Conservation (phyloP, 2,113 vertebrate genomes). For the Illadopsis cleaveri region DNA sequence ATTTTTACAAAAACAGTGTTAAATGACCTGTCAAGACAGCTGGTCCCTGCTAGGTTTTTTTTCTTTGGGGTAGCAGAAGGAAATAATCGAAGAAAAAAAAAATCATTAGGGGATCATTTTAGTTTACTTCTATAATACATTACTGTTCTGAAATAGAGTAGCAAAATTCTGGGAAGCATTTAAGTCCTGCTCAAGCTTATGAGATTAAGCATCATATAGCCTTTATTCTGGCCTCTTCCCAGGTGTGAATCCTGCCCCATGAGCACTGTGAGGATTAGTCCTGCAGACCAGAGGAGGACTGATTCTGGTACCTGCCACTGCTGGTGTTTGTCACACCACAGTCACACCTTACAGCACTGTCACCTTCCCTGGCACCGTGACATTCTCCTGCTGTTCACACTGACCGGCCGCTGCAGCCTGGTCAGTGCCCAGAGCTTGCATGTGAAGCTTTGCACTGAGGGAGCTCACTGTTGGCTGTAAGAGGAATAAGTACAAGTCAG, state of each 20-base stretch:
- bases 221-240: neutral
- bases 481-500: neutral
- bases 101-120: neutral
- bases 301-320: neutral
- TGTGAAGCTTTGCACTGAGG: neutral
- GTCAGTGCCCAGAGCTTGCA: neutral
- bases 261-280: neutral
- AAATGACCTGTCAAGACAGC: constrained; percentile 16
- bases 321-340: accelerated
- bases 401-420: accelerated
- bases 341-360: neutral
- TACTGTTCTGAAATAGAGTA: neutral
- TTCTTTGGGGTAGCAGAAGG: neutral
- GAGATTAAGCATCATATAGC: neutral
- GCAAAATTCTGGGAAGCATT: neutral
- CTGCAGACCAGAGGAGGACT: neutral
- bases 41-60: neutral
- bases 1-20: constrained; percentile 29
- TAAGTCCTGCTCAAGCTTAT: neutral
- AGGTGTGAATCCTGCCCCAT: neutral
- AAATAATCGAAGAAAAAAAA: neutral
- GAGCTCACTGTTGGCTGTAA: neutral
- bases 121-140: neutral
- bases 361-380: neutral
- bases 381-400: neutral